Evolutionary conservation across 1,140 invertebrate genomes (phyloP).

Genomic region (Penaeus japonicus): DNA sequence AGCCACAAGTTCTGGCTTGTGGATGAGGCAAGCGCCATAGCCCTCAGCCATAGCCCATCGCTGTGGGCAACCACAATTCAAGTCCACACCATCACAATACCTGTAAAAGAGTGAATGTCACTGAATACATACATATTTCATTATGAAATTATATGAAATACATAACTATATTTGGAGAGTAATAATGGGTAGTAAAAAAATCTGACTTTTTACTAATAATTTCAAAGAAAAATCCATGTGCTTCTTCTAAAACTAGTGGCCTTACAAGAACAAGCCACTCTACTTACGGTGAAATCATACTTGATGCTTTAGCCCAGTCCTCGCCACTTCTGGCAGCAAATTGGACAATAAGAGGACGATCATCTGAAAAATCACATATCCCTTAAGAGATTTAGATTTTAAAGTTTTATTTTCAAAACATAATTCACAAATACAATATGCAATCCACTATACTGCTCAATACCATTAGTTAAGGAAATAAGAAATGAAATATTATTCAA

Average conservation of each 20-base stretch:
- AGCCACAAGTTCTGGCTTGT: slow-evolving; percentile 82
- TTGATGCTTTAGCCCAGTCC: slow-evolving; percentile 85
- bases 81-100: slow-evolving; percentile 37
- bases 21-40: slow-evolving; percentile 85
- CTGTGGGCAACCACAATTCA: slow-evolving; percentile 91
- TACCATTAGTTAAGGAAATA: background rate
- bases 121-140: background rate
- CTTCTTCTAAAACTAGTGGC: background rate
- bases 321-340: slow-evolving; percentile 88
- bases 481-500: background rate
- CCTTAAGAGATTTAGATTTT: background rate
- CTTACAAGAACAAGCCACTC: background rate
- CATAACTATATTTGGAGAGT: too few species aligned
- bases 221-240: background rate
- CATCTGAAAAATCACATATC: slow-evolving; percentile 65
- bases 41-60: slow-evolving; percentile 92
- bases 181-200: too few species aligned
- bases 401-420: background rate
- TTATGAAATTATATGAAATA: too few species aligned
- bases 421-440: background rate
- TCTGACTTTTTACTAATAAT: background rate
- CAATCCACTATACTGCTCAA: slow-evolving; percentile 10
- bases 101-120: slow-evolving; percentile 14
- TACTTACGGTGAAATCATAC: slow-evolving; percentile 81
- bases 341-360: slow-evolving; percentile 89